phyloP scores from a whole-genome alignment of 1,140 invertebrate species.

The Drosophila lini region DNA sequence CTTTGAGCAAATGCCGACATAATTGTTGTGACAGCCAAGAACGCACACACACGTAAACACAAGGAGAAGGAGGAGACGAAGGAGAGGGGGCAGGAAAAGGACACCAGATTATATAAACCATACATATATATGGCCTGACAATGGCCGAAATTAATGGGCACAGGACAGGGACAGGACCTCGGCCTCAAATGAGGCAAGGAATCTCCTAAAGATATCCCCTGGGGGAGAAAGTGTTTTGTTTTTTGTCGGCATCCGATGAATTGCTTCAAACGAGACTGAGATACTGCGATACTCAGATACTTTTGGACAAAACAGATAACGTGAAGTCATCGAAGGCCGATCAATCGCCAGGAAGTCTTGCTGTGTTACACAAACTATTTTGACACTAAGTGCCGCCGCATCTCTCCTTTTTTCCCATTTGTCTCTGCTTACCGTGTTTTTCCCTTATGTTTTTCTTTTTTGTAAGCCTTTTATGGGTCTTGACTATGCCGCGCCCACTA shows the following conservation, averaged over 20 bases:
- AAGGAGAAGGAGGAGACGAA: constrained; percentile 8
- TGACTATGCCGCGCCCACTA: constrained; percentile 46
- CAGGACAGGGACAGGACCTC: constrained; percentile 41
- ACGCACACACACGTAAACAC: constrained; percentile 50
- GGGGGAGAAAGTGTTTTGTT: constrained; percentile 69
- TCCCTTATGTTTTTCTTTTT: not conserved
- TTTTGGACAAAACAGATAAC: constrained; percentile 55
- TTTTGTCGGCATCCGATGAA: constrained; percentile 67
- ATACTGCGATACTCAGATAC: constrained; percentile 34
- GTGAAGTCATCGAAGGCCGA: constrained; percentile 69
- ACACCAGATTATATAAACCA: constrained; percentile 59
- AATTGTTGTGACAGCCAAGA: constrained; percentile 78
- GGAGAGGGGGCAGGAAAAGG: constrained; percentile 36
- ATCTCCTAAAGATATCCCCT: constrained; percentile 23
- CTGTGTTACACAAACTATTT: constrained; percentile 78
- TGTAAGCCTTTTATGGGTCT: constrained; percentile 63
- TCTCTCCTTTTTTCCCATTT: constrained; percentile 16
- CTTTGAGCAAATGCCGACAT: constrained; percentile 79
- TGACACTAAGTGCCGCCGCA: constrained; percentile 67
- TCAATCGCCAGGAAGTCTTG: constrained; percentile 72
- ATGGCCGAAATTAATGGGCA: constrained; percentile 73
- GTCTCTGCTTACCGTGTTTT: constrained; percentile 37
- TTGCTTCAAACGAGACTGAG: constrained; percentile 65
- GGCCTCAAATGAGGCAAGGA: constrained; percentile 58
- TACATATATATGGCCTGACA: constrained; percentile 59